phyloP scores from a whole-genome alignment of 2,113 vertebrate genomes.

The Tretioscincus oriximinensis region DNA sequence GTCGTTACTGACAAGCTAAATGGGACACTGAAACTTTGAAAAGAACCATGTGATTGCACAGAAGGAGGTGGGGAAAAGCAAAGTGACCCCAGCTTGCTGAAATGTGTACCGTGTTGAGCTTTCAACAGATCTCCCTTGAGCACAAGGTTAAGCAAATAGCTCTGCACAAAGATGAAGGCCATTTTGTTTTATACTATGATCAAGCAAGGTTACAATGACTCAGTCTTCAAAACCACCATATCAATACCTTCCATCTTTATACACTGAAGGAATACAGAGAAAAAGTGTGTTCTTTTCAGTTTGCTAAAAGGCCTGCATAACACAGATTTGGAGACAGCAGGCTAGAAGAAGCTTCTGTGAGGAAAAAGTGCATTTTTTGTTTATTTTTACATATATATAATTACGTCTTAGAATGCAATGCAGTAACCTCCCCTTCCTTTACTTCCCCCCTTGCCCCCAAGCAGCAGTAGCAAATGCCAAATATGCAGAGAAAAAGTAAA shows the following conservation, averaged over 20 bases:
- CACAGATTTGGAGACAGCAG: no score
- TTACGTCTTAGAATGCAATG: no score
- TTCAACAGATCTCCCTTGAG: constrained; percentile 13
- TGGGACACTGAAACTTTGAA: background rate
- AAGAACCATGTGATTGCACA: background rate
- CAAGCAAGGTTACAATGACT: constrained; percentile 48
- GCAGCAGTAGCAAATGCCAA: no score
- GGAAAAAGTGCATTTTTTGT: no score
- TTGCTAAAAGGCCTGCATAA: background rate
- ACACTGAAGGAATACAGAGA: background rate
- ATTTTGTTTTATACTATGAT: constrained; percentile 22
- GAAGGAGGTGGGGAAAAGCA: constrained; percentile 25
- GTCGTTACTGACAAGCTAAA: background rate
- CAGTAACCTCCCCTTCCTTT: no score
- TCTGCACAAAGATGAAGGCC: constrained; percentile 23
- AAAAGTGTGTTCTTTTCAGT: background rate
- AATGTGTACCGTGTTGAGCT: constrained; percentile 9
- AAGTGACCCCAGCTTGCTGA: constrained; percentile 28
- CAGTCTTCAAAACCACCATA: background rate
- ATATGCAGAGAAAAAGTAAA: no score
- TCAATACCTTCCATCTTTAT: constrained; percentile 6
- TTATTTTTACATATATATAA: no score
- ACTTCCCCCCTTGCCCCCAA: no score
- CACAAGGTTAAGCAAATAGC: constrained; percentile 43
- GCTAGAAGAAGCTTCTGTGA: no score